phyloP scores from a whole-genome alignment of 2,888 invertebrate genomes.

The Diarsia mendica region DNA sequence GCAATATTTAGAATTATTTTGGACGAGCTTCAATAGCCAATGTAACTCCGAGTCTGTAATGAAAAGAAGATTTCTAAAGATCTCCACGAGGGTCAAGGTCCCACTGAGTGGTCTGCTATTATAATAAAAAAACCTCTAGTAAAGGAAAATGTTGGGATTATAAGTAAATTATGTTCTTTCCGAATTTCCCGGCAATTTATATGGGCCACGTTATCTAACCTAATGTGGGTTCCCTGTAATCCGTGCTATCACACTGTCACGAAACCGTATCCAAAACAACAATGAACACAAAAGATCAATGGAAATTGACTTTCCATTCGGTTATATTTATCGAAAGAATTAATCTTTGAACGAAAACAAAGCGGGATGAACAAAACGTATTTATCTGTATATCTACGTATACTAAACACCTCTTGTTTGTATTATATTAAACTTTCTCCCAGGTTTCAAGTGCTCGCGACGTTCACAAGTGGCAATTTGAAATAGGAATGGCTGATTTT shows the following conservation, averaged over 20 bases:
- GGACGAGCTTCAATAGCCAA: constrained; percentile 2
- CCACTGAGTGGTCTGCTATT: constrained; percentile 38
- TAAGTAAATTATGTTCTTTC: constrained; percentile 55
- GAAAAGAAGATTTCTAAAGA: constrained; percentile 26
- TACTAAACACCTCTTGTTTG: constrained; percentile 67
- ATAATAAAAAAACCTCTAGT: constrained; percentile 37
- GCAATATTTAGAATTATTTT: constrained; percentile 21
- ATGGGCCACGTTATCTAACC: constrained; percentile 52
- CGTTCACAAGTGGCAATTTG: constrained; percentile 75
- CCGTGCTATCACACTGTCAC: constrained; percentile 32
- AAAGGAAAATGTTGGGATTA: constrained; percentile 57
- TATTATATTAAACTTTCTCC: constrained; percentile 74
- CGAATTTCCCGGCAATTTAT: constrained; percentile 48
- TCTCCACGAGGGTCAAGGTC: constrained; percentile 3
- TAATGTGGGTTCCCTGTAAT: constrained; percentile 62
- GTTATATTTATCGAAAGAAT: constrained; percentile 42
- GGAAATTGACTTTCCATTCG: constrained; percentile 42
- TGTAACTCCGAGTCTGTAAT: constrained; percentile 8
- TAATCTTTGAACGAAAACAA: constrained; percentile 49
- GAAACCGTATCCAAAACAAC: constrained; percentile 42
- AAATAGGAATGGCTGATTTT: constrained; percentile 79
- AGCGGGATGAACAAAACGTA: constrained; percentile 19
- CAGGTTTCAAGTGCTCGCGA: constrained; percentile 64
- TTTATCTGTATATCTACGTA: constrained; percentile 22
- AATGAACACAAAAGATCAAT: constrained; percentile 51